Evolutionary conservation across 2,888 invertebrate genomes (phyloP), one percentile per base, ranked within the genome.

Genomic region (Nomada flava): DNA sequence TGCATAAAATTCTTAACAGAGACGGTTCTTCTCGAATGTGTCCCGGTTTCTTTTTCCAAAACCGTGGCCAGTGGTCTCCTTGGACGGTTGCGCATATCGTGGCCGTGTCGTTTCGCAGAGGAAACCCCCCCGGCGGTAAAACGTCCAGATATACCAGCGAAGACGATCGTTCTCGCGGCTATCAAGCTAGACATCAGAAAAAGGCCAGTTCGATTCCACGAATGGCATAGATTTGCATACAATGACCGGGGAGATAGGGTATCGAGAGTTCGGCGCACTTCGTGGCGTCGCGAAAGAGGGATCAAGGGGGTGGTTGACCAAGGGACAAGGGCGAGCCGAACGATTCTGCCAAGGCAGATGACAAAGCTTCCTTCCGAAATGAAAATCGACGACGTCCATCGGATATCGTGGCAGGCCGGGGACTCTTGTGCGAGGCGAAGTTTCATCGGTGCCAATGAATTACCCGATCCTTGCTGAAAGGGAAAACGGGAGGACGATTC

Each of bases 181-280:
- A 93, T 93, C 93, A 89, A 83, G 88, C 90, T 91, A 91, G 92
- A 91, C 92, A 93, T 93, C 93, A 90, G 89, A 91, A 92, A 92
- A 92, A 92, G 90, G 86, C 89, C 87, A 88, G 89, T 89, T 91
- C 89, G 92, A 92, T 92, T 92, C 91, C 90, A 88, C 91, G 90
- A 91, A 91, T 90, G 90, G 89, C 88, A 90, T 87, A 89, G 89
- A 93, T 93, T 92, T 93, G 92, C 93, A 93, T 93, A 93, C 93
- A 93, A 93, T 93, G 92, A 92, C 91, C 91, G 86, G 85, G 83
- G 89, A 91, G 91, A 91, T 89, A 86, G 88, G 83, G 86, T 84
- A 88, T 82, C 81, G 81, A 59, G 76, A 79, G 84, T 86, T 79
- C 57, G 79, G 72, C 70, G 80, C 76, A 73, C 76, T 79, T 65